These are phyloP conservation scores for Sclerodermus sp. DNA, from an alignment of 2,888 invertebrate species.

Conservation along the genomic window DNA sequence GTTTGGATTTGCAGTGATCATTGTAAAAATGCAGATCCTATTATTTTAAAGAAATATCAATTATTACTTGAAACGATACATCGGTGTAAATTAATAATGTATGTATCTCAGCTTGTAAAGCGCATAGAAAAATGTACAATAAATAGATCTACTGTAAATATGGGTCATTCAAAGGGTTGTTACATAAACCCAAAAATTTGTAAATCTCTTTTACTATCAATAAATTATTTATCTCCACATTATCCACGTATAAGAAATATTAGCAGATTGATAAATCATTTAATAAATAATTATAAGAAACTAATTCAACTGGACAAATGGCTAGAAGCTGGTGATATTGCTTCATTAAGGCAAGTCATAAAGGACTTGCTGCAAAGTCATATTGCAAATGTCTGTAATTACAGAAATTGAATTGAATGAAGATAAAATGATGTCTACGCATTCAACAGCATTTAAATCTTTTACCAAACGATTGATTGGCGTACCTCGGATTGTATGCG, in stretches of 20 bases:
- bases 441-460: conserved; percentile 19
- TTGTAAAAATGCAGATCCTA: too few species aligned
- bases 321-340: conserved; percentile 9
- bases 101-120: too few species aligned
- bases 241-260: conserved; percentile 16
- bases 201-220: conserved; percentile 18
- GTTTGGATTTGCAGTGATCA: too few species aligned
- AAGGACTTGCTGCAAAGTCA: conserved; percentile 1
- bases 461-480: conserved; percentile 16
- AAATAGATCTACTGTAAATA: too few species aligned
- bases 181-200: conserved; percentile 14
- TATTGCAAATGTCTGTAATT: not conserved
- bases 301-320: conserved; percentile 11
- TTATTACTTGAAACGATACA: too few species aligned
- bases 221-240: conserved; percentile 19
- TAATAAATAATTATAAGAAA: conserved; percentile 1
- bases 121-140: too few species aligned
- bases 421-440: conserved; percentile 12
- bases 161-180: conserved; percentile 16
- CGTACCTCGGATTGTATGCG: too few species aligned
- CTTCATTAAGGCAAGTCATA: conserved; percentile 4
- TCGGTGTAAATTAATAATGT: too few species aligned
- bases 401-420: conserved; percentile 20
- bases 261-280: conserved; percentile 13
- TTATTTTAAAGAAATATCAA: too few species aligned